Evolutionary conservation across 2,113 vertebrate species (phyloP), one percentile per base, ranked within the genome.

Genomic region (Xiphophorus couchianus): DNA sequence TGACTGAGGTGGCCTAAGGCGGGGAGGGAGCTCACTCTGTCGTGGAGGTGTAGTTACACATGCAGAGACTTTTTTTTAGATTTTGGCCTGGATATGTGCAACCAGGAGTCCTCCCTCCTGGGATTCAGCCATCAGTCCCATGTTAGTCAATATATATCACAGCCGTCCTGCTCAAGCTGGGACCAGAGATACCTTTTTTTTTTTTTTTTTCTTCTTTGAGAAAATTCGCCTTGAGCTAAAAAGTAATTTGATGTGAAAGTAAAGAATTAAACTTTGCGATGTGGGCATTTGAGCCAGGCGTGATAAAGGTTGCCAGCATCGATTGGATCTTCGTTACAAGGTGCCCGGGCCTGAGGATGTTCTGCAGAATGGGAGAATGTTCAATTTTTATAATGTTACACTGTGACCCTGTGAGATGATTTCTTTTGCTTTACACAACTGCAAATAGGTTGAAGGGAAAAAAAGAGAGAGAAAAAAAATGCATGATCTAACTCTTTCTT

Each of bases 161-260:
- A 76, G 82, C 67, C 70, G 77, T 79, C 48, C 69, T 31, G 64
- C 66, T 67, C 42, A 63, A 84, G 68, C 82, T 81, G 78, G 84
- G 86, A 85, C 88, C 85, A 76, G 31, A 80, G 73, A 86, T 75
- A 82, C 72, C n/a, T 76, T 87, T 77, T 79, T 83, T 76, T 37
- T 11, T 1, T 28, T 33, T 7, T 33, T 33, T 9, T 33, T 35
- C 9, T 35, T 35, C 11, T 35, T 35, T 10, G 80, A 73, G 69
- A 83, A 83, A 79, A 83, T 84, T 75, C 42, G 72, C 83, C 84
- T 54, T 61, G 27, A 73, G 90, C 74, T 73, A 76, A 85, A 84
- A 89, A 88, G 89, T 91, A 90, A 91, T 94, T 91, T 85, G 77
- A 82, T 88, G 80, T 90, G 81, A 91, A 91, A 90, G 83, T 89